phyloP scores from a whole-genome alignment of 2,888 invertebrate species.

The Gymnoscelis rufifasciata region DNA sequence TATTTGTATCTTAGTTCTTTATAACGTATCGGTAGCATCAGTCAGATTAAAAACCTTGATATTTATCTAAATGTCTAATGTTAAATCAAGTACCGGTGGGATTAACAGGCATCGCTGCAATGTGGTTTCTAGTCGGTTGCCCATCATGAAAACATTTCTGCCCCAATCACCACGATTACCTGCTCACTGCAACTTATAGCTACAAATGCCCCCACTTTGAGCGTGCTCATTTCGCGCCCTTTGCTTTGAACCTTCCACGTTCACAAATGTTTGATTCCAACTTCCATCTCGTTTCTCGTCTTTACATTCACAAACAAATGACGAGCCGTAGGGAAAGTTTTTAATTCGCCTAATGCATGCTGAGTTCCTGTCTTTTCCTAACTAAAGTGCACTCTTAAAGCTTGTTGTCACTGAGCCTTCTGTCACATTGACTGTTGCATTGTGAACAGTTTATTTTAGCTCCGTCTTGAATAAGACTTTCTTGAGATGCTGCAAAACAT shows the following conservation, averaged over 20 bases:
- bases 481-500: conserved; percentile 36
- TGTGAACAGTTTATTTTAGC: conserved; percentile 66
- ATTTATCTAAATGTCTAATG: background rate
- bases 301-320: conserved; percentile 65
- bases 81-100: background rate
- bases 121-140: conserved; percentile 39
- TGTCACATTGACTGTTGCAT: conserved; percentile 66
- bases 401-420: conserved; percentile 48
- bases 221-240: conserved; percentile 66
- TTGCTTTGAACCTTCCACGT: conserved; percentile 63
- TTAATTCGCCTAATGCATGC: conserved; percentile 77
- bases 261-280: conserved; percentile 70
- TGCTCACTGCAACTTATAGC: conserved; percentile 50
- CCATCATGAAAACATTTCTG: conserved; percentile 60
- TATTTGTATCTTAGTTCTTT: no score
- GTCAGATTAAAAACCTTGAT: no score
- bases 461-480: conserved; percentile 51
- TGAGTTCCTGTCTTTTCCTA: conserved; percentile 60
- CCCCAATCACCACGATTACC: conserved; percentile 59
- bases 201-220: conserved; percentile 63
- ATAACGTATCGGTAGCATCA: no score
- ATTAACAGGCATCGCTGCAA: conserved; percentile 11
- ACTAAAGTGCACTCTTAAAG: conserved; percentile 64
- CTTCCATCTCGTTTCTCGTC: conserved; percentile 52
- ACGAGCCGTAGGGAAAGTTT: conserved; percentile 60